Evolutionary conservation across 2,888 invertebrate species (phyloP).

Genomic region (Pterostichus niger): DNA sequence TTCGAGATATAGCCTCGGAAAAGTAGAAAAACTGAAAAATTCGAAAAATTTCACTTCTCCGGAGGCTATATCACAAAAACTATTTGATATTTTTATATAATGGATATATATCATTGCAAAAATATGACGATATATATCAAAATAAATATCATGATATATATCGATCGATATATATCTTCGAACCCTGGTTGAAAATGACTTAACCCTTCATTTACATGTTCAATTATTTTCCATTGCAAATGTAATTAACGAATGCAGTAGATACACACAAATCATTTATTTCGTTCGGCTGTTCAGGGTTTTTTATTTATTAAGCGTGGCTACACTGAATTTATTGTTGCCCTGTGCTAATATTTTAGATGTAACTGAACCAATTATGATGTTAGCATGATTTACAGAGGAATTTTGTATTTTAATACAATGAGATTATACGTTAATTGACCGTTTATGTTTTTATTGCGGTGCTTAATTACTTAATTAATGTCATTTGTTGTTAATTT

Average conservation of each 20-base stretch:
- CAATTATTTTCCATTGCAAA: constrained; percentile 40
- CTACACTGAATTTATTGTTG: constrained; percentile 16
- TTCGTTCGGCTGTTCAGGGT: constrained; percentile 12
- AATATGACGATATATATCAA: too few relatives aligned
- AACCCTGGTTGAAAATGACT: neutral
- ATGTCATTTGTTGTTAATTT: neutral
- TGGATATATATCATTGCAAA: too few relatives aligned
- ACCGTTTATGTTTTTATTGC: constrained; percentile 43
- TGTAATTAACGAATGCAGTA: constrained; percentile 47
- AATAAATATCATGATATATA: too few relatives aligned
- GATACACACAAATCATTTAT: constrained; percentile 25
- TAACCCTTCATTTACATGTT: constrained; percentile 45
- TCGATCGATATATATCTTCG: too few relatives aligned
- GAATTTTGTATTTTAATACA: constrained; percentile 6
- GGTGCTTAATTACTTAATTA: constrained; percentile 25
- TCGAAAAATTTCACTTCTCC: too few relatives aligned
- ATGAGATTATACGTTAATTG: constrained; percentile 17
- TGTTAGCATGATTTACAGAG: constrained; percentile 34
- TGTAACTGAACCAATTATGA: constrained; percentile 25
- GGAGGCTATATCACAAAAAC: too few relatives aligned
- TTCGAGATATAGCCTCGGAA: too few relatives aligned
- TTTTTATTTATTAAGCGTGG: constrained; percentile 29
- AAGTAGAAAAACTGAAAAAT: too few relatives aligned
- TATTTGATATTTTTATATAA: too few relatives aligned
- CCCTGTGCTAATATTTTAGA: constrained; percentile 13